A percentile compares a stretch with the other conserved stretches of the same genome.
phyloP scores from a whole-genome alignment of 2,888 invertebrate species.

The Epirrhoe alternata region DNA sequence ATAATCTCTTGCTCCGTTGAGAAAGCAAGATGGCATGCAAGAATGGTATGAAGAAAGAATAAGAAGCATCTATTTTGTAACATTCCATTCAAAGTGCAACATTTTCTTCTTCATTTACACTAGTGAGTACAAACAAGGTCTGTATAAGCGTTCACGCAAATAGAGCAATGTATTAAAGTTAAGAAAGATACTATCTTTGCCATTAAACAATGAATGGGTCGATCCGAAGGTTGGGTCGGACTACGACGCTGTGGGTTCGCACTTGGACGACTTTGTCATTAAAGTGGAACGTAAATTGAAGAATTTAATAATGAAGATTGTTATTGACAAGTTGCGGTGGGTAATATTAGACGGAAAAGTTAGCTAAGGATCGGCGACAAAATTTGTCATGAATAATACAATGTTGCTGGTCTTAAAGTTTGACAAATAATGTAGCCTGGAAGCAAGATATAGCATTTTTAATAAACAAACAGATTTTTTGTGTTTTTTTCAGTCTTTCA shows the following conservation, averaged over 20 bases:
- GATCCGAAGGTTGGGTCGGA: constrained; percentile 38
- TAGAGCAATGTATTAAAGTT: constrained; percentile 26
- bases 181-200: constrained; percentile 38
- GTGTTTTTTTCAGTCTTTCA: neutral
- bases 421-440: neutral
- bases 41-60: too few relatives aligned
- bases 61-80: neutral
- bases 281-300: constrained; percentile 42
- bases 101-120: neutral
- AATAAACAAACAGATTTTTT: neutral
- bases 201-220: constrained; percentile 48
- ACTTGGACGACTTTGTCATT: constrained; percentile 46
- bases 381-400: constrained; percentile 10
- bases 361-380: constrained; percentile 12
- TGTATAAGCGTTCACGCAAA: constrained; percentile 17
- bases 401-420: neutral
- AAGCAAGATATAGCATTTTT: neutral
- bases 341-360: constrained; percentile 24
- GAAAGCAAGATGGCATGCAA: too few relatives aligned
- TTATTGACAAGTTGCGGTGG: constrained; percentile 37
- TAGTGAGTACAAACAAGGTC: neutral
- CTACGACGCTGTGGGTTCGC: constrained; percentile 40
- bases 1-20: too few relatives aligned
- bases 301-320: constrained; percentile 41
- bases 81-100: neutral